Conservation (phyloP, 2,797 vertebrate genomes). For the Eospalax fontanierii region DNA sequence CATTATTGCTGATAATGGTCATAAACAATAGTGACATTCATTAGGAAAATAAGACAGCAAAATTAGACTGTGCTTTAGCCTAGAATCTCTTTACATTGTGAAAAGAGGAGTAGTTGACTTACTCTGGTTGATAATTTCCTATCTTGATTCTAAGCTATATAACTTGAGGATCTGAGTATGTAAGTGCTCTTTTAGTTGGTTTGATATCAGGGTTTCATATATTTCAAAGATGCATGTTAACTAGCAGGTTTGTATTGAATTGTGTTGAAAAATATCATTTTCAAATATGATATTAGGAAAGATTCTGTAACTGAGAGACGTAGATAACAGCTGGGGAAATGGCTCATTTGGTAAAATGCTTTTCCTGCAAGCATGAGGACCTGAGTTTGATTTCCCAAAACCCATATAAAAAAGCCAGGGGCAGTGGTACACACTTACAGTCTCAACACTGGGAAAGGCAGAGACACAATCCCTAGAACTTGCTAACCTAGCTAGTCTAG, state of each 20-base stretch:
- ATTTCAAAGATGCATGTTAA: conserved; percentile 42
- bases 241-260: conserved; percentile 35
- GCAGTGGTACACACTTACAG: not conserved
- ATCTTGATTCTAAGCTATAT: conserved; percentile 1
- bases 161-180: not conserved
- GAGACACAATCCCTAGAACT: not conserved
- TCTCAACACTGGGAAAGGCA: too few species aligned
- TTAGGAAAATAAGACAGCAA: not conserved
- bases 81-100: conserved; percentile 9
- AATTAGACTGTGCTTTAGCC: not conserved
- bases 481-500: not conserved
- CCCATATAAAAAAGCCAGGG: not conserved
- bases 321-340: not conserved
- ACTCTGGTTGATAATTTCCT: conserved; percentile 35
- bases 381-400: not conserved
- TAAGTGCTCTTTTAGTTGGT: not conserved
- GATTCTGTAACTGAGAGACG: conserved; percentile 32
- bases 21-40: conserved; percentile 23
- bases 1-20: not conserved
- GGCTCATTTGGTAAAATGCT: not conserved
- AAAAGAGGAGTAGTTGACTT: conserved; percentile 1
- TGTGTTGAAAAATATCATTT: too few species aligned
- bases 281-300: conserved; percentile 41
- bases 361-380: not conserved
- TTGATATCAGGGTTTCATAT: not conserved